Evolutionary conservation across 2,888 invertebrate species (phyloP), one percentile per base, ranked within the genome.

Genomic region (Tenthredo livida): DNA sequence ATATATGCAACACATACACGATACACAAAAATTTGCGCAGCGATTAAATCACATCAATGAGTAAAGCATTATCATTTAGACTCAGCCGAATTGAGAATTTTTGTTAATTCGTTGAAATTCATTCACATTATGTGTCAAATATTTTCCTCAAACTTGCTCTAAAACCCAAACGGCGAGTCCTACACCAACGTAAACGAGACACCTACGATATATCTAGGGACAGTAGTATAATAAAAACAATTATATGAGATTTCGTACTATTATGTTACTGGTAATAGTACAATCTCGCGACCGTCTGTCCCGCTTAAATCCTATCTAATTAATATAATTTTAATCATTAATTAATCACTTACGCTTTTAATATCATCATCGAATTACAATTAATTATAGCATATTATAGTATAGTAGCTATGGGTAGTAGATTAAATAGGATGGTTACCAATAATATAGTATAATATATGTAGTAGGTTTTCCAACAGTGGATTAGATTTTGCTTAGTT

Each of bases 31-130:
- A 90, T 88, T 89, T 90, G 92, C 91, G 90, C 90, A 91, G 89
- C 89, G 78, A 88, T 91, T 91, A 89, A 92, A 92, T 92, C 92
- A 92, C 92, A 92, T 92, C 91, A 89, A 92, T 90, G 90, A 92
- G 91, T 91, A 84, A 84, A 85, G 85, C 78, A 83, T 33, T 29
- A 33, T 67, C 54, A 33, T 73, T 83, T 83, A 83, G 83, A 83
- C 83, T 83, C 47, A 50, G 70, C 83, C 67, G 10, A 50, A 50
- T 83, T 70, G 67, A 83, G 83, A 47, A 83, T 50, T 65, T 67
- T 40, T n/a, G 65, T 67, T 70, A 61, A 25, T 33, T 83, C 29
- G 43, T 61, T 65, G 82, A 40, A 65, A 82, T n/a, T 40, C 43
- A n/a, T 82, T 82, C 58, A 47, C 75, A 50, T 17, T 33, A 29